These are phyloP conservation scores for Brachylomia viminalis DNA, from an alignment of 2,888 invertebrate species.

Conservation along the genomic window DNA sequence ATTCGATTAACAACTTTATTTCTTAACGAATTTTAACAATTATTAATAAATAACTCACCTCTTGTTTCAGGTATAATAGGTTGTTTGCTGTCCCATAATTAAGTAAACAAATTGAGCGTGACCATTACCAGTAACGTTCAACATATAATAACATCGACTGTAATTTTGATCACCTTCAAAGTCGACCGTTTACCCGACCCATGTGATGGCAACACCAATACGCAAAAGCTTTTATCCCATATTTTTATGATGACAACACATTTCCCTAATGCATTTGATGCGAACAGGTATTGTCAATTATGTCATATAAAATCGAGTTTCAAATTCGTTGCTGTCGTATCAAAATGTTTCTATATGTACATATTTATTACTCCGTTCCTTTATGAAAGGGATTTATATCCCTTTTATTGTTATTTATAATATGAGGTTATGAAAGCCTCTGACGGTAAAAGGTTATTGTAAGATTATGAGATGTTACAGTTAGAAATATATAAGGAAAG, in stretches of 20 bases:
- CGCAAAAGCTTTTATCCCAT: constrained; percentile 51
- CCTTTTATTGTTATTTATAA: constrained; percentile 58
- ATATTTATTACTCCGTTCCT: constrained; percentile 38
- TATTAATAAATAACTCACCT: background rate
- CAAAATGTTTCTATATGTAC: constrained; percentile 53
- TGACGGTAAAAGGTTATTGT: constrained; percentile 38
- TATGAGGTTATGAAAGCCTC: constrained; percentile 28
- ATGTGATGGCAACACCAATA: constrained; percentile 19
- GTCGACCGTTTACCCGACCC: background rate
- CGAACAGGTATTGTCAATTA: constrained; percentile 64
- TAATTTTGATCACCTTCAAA: background rate
- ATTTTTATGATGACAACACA: constrained; percentile 58
- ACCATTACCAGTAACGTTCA: background rate
- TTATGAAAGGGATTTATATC: constrained; percentile 44
- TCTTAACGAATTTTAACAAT: background rate
- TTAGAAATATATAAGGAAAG: background rate
- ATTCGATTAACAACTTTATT: background rate
- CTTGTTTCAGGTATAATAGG: too few relatives aligned
- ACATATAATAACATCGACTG: constrained; percentile 13
- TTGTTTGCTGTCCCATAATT: too few relatives aligned
- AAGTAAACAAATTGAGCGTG: background rate
- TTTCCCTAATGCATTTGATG: constrained; percentile 61
- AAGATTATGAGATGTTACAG: constrained; percentile 25
- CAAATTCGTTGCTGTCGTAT: constrained; percentile 34
- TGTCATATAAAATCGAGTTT: constrained; percentile 55